These are phyloP conservation scores for Drosophila nr. fundita DNA, from an alignment of 2,888 invertebrate species.

Conservation along the genomic window DNA sequence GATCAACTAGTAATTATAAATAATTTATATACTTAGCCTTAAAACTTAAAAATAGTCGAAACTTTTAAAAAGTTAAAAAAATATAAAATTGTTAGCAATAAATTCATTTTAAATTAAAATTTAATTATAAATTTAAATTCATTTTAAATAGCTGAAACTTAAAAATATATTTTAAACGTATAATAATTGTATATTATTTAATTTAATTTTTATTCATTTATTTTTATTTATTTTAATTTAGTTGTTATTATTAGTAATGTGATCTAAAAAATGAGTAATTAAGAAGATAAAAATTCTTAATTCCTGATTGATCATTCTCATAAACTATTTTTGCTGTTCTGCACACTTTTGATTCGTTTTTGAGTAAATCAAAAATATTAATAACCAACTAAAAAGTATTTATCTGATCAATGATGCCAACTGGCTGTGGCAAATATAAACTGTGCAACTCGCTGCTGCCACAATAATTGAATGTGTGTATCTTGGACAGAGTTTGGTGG, in stretches of 20 bases:
- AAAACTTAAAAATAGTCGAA: no score
- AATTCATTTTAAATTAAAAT: no score
- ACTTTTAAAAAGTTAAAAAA: no score
- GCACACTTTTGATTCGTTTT: not conserved
- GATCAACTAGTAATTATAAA: not conserved
- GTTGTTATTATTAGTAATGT: no score
- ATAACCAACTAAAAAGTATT: not conserved
- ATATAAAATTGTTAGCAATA: no score
- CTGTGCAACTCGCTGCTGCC: not conserved
- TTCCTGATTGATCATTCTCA: not conserved
- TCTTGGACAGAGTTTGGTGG: conserved; percentile 8
- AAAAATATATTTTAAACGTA: no score
- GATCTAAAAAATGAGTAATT: not conserved
- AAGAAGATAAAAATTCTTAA: not conserved
- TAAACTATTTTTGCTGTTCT: not conserved
- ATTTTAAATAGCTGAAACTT: no score
- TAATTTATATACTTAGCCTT: not conserved
- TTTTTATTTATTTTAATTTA: no score
- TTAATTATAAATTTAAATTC: no score
- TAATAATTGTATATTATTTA: no score
- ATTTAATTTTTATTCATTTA: no score
- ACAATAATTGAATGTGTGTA: conserved; percentile 1
- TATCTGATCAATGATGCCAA: not conserved
- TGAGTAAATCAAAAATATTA: not conserved
- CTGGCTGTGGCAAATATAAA: not conserved